Evolutionary conservation across 2,888 invertebrate species (phyloP).

Genomic region (Norana najaformis): DNA sequence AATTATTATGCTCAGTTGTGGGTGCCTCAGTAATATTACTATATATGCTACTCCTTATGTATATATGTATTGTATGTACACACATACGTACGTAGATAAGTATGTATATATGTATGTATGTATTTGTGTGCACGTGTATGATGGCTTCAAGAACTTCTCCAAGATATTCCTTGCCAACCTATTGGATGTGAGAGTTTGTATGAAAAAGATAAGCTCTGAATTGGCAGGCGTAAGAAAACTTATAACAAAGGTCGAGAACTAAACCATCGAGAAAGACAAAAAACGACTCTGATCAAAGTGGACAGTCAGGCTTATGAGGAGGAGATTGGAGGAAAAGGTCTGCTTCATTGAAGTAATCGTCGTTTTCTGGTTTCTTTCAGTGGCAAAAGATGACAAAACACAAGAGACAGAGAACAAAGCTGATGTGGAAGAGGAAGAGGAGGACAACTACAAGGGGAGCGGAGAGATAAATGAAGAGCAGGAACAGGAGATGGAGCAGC

Average conservation of each 20-base stretch:
- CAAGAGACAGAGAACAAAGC: background rate
- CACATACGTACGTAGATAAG: too few species aligned
- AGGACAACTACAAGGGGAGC: background rate
- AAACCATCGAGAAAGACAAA: background rate
- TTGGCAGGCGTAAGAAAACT: background rate
- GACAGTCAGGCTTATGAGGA: background rate
- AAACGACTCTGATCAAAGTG: background rate
- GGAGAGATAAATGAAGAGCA: background rate
- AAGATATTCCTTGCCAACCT: background rate
- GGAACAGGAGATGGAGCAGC: background rate
- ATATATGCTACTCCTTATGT: background rate
- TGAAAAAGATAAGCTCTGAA: background rate
- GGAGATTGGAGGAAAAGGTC: background rate
- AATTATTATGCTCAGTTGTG: too few species aligned
- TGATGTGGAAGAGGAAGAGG: background rate
- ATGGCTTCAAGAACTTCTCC: too few species aligned
- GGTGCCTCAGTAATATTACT: too few species aligned
- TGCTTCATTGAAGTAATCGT: background rate
- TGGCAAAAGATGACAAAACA: background rate
- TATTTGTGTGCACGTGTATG: background rate
- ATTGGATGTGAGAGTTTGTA: background rate
- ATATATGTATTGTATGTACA: background rate
- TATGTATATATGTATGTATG: background rate
- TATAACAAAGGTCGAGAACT: background rate
- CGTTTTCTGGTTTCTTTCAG: background rate